Percentiles rank a stretch among this genome's conserved stretches.
Conservation (phyloP, 2,113 vertebrate genomes). For the Danionella cerebrum region DNA sequence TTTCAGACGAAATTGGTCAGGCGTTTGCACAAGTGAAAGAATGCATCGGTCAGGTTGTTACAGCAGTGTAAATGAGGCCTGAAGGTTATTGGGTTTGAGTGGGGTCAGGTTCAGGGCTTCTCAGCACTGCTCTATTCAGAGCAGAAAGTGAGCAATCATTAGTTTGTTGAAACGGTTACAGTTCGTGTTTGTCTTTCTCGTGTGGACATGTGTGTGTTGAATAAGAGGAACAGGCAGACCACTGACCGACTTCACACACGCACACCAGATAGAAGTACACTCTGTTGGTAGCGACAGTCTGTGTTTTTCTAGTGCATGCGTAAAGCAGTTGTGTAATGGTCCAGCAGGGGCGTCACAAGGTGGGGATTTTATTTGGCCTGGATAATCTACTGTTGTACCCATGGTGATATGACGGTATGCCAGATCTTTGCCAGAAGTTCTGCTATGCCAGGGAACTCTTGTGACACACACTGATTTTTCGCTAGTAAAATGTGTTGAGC, state of each 20-base stretch:
- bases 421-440: not conserved
- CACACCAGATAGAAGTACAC: not conserved
- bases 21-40: not conserved
- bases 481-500: not conserved
- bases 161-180: not conserved
- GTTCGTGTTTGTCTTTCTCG: conserved; percentile 19
- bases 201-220: conserved; percentile 2
- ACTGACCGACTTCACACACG: conserved; percentile 1
- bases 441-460: not conserved
- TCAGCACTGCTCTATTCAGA: not conserved
- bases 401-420: conserved; percentile 5
- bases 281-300: not conserved
- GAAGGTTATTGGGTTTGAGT: conserved; percentile 1
- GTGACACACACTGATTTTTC: not conserved
- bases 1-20: not conserved
- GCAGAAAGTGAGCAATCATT: conserved; percentile 11
- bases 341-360: conserved; percentile 6
- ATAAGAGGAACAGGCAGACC: conserved; percentile 1
- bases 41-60: not conserved
- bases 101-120: conserved; percentile 1
- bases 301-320: not conserved
- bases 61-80: not conserved
- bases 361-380: conserved; percentile 16
- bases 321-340: conserved; percentile 12
- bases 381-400: conserved; percentile 9